Evolutionary conservation across 2,113 vertebrate genomes (phyloP), one percentile per base, ranked within the genome.

Genomic region (Orycteropus afer): DNA sequence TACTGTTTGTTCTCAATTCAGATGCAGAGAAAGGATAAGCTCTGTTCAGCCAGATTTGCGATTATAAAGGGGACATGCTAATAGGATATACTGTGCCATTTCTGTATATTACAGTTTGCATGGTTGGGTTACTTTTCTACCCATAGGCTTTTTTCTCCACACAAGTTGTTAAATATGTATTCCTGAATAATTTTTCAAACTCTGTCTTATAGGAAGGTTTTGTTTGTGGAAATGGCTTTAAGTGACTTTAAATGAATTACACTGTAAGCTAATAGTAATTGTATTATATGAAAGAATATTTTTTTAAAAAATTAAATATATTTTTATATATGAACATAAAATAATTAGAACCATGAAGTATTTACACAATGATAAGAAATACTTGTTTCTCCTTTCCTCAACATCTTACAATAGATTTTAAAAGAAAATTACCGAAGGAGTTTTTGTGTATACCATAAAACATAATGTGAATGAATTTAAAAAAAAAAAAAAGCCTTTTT

Each of bases 91-190:
- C 69, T 71, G 61, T 93, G 91, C 37, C 74, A 88, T 93, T 93
- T 86, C 40, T 97, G 27, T 73, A 34, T 83, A 40, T 93, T 87
- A 92, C 34, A 80, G 65, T 71, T 89, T 83, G 57, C 45, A 29
- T 82, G 63, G n/a, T 93, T 96, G 57, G 22, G 51, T 93, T 94
- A 59, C 81, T 94, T 95, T 94, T 78, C 63, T 86, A 77, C n/a
- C 37, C 22, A 57, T 47, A 77, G 37, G 57, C 87, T 90, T 2
- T 37, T 61, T 8, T 8, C 57, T 37, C 2, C 20, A 59, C 57
- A 47, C 27, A 79, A 77, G 12, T 45, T n/a, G 87, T 93, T 87
- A 85, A 94, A 76, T 87, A 92, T 88, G 69, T 94, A 79, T 80
- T 25, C 59, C 29, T 96, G 42, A 67, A 49, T 90, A 95, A 90